Evolutionary conservation across 2,797 vertebrate species (phyloP).

Genomic region (Chromobotia macracanthus): DNA sequence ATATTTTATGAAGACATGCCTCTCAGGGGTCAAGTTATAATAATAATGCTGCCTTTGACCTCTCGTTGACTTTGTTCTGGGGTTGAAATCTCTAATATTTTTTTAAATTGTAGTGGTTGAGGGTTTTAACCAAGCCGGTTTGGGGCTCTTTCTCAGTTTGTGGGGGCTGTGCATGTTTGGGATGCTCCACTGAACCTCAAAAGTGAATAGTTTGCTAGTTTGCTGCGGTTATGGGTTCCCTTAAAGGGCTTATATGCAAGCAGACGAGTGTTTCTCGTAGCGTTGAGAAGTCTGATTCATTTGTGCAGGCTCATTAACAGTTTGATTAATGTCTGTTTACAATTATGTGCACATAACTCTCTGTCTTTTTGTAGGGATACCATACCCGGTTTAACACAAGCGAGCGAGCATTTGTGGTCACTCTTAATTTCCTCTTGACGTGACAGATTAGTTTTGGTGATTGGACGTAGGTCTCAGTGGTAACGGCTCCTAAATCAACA

Average conservation of each 20-base stretch:
- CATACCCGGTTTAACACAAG: too few species aligned
- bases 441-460: neutral
- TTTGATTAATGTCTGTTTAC: too few species aligned
- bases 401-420: neutral
- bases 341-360: too few species aligned
- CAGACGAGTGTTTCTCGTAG: neutral
- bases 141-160: conserved; percentile 45
- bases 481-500: neutral
- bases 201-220: conserved; percentile 37
- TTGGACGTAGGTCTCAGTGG: neutral
- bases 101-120: neutral
- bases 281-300: neutral
- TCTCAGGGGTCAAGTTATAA: conserved; percentile 21
- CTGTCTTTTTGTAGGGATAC: neutral
- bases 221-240: conserved; percentile 28
- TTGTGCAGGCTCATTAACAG: neutral
- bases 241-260: neutral
- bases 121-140: neutral
- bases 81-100: neutral
- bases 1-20: conserved; percentile 1
- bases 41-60: conserved; percentile 42
- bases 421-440: neutral
- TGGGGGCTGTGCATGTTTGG: conserved; percentile 58
- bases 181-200: conserved; percentile 66
- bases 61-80: conserved; percentile 21